Percentiles rank a stretch among this genome's conserved stretches.
phyloP scores from a whole-genome alignment of 2,113 vertebrate genomes.

The Rhynchomys soricoides region DNA sequence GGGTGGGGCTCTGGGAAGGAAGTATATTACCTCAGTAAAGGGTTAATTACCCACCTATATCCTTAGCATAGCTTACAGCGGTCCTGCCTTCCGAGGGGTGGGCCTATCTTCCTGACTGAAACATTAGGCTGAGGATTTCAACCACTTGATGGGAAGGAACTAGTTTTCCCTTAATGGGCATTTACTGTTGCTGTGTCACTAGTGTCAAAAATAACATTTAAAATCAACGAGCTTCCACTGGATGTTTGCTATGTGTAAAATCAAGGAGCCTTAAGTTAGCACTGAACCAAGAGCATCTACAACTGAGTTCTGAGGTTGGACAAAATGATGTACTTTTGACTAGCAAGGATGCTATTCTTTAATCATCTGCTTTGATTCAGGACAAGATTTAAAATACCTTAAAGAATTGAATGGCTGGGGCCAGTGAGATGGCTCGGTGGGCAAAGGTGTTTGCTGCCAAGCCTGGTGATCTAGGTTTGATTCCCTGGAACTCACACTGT shows the following conservation, averaged over 20 bases:
- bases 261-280: not conserved
- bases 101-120: not conserved
- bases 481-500: not conserved
- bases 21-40: not conserved
- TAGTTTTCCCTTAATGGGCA: not conserved
- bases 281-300: not conserved
- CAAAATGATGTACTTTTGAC: not conserved
- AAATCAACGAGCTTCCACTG: not conserved
- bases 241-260: not conserved
- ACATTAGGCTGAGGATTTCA: not conserved
- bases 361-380: not conserved
- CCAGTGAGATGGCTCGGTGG: not conserved
- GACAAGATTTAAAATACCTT: constrained; percentile 36
- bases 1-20: not conserved
- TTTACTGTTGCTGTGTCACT: not conserved
- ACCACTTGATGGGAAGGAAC: not conserved
- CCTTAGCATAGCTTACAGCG: too few species aligned
- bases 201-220: not conserved
- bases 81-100: not conserved
- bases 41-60: not conserved
- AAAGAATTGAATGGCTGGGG: not conserved
- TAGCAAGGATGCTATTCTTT: not conserved
- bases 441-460: not conserved
- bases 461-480: not conserved
- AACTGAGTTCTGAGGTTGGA: not conserved